A percentile compares a stretch with the other conserved stretches of the same genome.
phyloP scores from a whole-genome alignment of 2,888 invertebrate genomes.

The Rhagophthalmus giganteus region DNA sequence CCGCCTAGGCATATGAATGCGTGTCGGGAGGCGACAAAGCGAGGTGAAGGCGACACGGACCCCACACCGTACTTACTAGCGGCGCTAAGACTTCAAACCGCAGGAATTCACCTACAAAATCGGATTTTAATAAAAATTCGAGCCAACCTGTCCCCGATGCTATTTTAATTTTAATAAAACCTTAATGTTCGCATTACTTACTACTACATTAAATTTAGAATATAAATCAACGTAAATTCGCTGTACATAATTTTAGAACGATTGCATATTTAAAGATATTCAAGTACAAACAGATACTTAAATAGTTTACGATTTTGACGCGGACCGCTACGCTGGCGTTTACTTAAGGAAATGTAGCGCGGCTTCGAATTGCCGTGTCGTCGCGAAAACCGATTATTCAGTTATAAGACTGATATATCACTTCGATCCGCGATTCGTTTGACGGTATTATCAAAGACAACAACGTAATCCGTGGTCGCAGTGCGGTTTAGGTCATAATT shows the following conservation, averaged over 20 bases:
- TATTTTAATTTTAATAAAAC: conserved; percentile 35
- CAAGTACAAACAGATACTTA: too few species aligned
- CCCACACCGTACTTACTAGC: conserved; percentile 3
- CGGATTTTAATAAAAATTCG: conserved; percentile 29
- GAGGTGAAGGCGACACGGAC: conserved; percentile 8
- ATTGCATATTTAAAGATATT: too few species aligned
- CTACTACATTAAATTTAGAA: conserved; percentile 26
- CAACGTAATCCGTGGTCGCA: conserved; percentile 43
- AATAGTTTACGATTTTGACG: too few species aligned
- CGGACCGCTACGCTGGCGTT: too few species aligned
- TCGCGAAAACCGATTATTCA: conserved; percentile 41
- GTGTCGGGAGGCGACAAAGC: conserved; percentile 27
- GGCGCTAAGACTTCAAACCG: conserved; percentile 7
- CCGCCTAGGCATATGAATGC: conserved; percentile 39
- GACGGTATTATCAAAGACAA: conserved; percentile 44
- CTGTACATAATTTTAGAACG: too few species aligned
- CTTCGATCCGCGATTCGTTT: conserved; percentile 47
- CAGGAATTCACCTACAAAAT: conserved; percentile 23
- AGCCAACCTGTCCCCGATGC: conserved; percentile 17
- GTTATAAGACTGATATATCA: conserved; percentile 48
- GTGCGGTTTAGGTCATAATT: conserved; percentile 41
- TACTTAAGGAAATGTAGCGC: too few species aligned
- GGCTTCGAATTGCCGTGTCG: too few species aligned
- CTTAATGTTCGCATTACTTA: conserved; percentile 24
- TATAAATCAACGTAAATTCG: conserved; percentile 28